These are phyloP conservation scores for Cebuella pygmaea DNA, from an alignment of 2,797 vertebrate genomes.

Conservation along the genomic window DNA sequence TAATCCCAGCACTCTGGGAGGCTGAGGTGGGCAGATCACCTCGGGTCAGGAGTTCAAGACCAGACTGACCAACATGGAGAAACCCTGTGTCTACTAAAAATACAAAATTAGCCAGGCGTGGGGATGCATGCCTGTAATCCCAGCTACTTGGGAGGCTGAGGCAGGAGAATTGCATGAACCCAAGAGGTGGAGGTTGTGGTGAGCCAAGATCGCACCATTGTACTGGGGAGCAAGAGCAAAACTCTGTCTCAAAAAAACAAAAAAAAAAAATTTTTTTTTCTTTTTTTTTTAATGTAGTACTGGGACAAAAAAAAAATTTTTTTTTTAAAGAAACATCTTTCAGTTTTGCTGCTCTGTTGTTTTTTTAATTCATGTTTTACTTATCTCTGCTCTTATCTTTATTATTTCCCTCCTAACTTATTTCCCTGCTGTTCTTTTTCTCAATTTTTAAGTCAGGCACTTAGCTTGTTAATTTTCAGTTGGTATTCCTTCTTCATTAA, in stretches of 20 bases:
- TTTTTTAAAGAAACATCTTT: not conserved
- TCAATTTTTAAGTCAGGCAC: conserved; percentile 24
- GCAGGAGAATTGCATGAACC: not conserved
- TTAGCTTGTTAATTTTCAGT: conserved; percentile 34
- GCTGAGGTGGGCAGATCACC: not conserved
- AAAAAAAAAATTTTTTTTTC: too few relatives aligned
- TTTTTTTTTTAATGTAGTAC: too few relatives aligned
- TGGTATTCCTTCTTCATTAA: conserved; percentile 27
- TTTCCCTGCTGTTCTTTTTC: not conserved
- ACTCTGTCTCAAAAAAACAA: too few relatives aligned
- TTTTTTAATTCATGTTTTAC: not conserved
- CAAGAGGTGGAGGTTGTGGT: too few relatives aligned
- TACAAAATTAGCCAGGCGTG: not conserved
- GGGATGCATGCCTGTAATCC: not conserved
- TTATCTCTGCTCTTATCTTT: conserved; percentile 18
- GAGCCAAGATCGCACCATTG: too few relatives aligned
- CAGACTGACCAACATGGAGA: not conserved
- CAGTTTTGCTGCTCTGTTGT: not conserved
- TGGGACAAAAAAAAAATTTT: too few relatives aligned
- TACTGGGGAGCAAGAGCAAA: too few relatives aligned
- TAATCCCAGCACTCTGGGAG: not conserved
- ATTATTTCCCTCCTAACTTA: conserved; percentile 50
- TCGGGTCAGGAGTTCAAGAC: not conserved
- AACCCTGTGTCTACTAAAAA: not conserved
- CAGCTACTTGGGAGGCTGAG: not conserved